Conservation (phyloP, 1,140 invertebrate genomes). For the Brachionus rubens region DNA sequence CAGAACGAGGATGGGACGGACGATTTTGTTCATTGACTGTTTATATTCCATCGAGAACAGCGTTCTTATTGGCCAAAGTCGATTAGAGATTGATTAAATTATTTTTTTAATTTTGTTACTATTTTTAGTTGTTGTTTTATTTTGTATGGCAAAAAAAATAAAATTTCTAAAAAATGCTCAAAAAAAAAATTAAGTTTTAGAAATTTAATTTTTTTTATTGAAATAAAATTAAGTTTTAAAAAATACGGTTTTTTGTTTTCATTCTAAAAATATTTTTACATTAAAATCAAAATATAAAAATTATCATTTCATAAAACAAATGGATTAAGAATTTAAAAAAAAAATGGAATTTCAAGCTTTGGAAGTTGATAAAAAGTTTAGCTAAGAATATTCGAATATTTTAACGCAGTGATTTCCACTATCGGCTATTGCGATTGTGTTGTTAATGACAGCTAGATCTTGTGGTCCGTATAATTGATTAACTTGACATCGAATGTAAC, state of each 20-base stretch:
- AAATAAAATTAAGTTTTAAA: no score
- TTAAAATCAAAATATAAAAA: no score
- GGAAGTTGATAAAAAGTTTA: no score
- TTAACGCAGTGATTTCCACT: constrained; percentile 67
- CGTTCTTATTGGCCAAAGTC: neutral
- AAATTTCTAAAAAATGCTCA: no score
- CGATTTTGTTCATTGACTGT: constrained; percentile 68
- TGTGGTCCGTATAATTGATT: constrained; percentile 66
- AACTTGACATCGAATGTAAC: constrained; percentile 63
- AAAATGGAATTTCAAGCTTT: no score
- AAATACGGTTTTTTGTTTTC: no score
- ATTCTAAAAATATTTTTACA: no score
- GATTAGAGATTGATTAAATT: constrained; percentile 14
- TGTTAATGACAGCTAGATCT: constrained; percentile 62
- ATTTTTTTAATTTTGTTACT: constrained; percentile 7
- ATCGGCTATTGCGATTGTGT: constrained; percentile 64
- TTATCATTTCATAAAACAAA: no score
- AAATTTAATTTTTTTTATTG: no score
- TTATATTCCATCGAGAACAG: constrained; percentile 47
- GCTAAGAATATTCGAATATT: constrained; percentile 63
- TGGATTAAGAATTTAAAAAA: no score
- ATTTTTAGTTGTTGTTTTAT: constrained; percentile 35
- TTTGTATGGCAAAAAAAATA: no score
- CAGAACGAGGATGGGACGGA: constrained; percentile 66
- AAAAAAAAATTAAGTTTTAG: no score